Conservation (phyloP, 2,888 invertebrate species). For the Baronia brevicornis region DNA sequence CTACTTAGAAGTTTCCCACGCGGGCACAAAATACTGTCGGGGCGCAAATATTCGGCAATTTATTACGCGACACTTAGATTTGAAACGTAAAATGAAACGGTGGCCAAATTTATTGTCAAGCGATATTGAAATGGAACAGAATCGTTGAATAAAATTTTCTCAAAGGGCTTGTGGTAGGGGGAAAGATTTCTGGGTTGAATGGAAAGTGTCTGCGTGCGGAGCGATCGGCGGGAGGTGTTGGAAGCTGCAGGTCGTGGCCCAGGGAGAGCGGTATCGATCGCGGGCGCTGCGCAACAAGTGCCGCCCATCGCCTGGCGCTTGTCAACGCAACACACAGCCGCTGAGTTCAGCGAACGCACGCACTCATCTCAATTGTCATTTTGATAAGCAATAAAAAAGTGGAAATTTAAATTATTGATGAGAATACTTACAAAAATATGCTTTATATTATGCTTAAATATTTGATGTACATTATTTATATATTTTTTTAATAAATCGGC, state of each 20-base stretch:
- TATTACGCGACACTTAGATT: constrained; percentile 12
- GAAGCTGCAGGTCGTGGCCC: constrained; percentile 26
- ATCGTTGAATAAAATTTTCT: constrained; percentile 21
- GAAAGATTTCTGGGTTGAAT: constrained; percentile 28
- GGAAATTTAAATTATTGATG: too few relatives aligned
- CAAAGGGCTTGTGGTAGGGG: constrained; percentile 11
- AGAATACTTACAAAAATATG: too few relatives aligned
- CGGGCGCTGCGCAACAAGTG: constrained; percentile 64
- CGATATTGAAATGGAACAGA: constrained; percentile 12
- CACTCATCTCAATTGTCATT: not conserved
- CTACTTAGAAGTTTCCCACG: constrained; percentile 29
- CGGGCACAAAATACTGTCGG: constrained; percentile 12
- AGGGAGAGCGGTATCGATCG: constrained; percentile 46
- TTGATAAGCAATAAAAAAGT: too few relatives aligned
- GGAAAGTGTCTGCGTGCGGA: constrained; percentile 27
- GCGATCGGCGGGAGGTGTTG: constrained; percentile 24
- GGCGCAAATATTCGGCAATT: constrained; percentile 16
- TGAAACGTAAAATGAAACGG: constrained; percentile 11
- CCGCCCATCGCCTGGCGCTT: constrained; percentile 21
- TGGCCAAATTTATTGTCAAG: constrained; percentile 10
- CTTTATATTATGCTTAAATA: too few relatives aligned
- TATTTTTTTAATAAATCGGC: too few relatives aligned
- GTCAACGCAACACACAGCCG: constrained; percentile 8
- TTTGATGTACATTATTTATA: too few relatives aligned
- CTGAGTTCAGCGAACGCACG: not conserved